Percentiles rank a stretch among this genome's conserved stretches.
phyloP scores from a whole-genome alignment of 1,140 invertebrate species.

The Drosophila rhopaloa region DNA sequence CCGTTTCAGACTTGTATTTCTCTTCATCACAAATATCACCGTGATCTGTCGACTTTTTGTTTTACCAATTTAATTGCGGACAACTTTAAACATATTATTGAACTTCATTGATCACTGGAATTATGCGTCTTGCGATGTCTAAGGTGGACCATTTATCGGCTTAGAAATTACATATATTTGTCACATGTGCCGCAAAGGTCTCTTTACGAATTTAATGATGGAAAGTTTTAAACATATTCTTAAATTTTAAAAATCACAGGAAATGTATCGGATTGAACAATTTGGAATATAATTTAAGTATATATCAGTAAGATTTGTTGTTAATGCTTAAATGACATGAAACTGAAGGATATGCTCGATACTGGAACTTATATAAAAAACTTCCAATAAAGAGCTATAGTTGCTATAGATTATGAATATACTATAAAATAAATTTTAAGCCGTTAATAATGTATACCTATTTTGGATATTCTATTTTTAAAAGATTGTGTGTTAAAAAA shows the following conservation, averaged over 20 bases:
- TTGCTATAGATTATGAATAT: too few species aligned
- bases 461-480: too few species aligned
- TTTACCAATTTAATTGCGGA: neutral
- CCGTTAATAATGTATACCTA: too few species aligned
- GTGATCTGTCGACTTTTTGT: too few species aligned
- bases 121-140: neutral
- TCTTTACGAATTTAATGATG: neutral
- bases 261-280: neutral
- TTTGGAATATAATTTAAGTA: neutral
- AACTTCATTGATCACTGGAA: neutral
- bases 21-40: slow-evolving; percentile 6
- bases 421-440: too few species aligned
- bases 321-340: neutral
- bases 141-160: neutral
- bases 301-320: neutral
- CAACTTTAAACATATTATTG: neutral
- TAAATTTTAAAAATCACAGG: too few species aligned
- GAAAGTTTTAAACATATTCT: slow-evolving; percentile 6
- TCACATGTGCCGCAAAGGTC: neutral
- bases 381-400: too few species aligned
- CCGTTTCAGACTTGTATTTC: neutral
- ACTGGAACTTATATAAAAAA: too few species aligned
- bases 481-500: too few species aligned
- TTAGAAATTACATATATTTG: neutral
- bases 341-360: neutral